Base-by-base conservation (phyloP, 1,140 invertebrate genomes). In the Tetramorium simillimum region DNA sequence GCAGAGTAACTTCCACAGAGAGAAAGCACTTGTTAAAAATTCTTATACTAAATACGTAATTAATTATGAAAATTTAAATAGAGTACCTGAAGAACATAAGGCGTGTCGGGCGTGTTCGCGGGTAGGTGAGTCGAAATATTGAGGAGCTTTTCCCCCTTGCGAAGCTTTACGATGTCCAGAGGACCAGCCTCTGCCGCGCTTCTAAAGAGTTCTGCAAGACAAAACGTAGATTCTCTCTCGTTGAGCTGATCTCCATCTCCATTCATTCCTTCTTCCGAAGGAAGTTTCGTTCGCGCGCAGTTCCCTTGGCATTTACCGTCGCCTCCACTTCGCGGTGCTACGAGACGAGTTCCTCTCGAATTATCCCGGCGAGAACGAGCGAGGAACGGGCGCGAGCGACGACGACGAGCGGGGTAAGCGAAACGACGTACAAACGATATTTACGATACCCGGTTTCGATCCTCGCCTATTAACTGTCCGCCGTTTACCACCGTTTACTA, bases 91-190 rank as follows among this genome's bases (percentile, higher is more conserved):
- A 97, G 95, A 86, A 95, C 94, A 92, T 97, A 97, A 7, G 96
- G 96, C 37, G 95, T 94, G 51, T 96, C 95, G n/a, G 96, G 95
- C 28, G 96, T 96, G 91, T 97, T 97, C 40, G 95, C 93, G 76
- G 95, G 95, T 58, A 97, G 93, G 85, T 96, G 94, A 12, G 96
- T 95, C 56, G 96, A 97, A 91, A 97, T 97, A 93, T 97, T 97
- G 86, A 97, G 92, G 49, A 97, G 95, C 90, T 96, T 96, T 76
- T 96, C 95, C 72, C 94, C 94, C 89, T 96, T 96, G 88, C 96
- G 96, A 91, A 97, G 94, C 92, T 97, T 97, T 88, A 97, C 94
- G 91, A 97, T 96, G 90, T 96, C 96, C 91, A 95, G 94, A 92
- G 96, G 96, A 84, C 96, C 96, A 89, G 96, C 96, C 93, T 96